Percentiles rank a stretch among this genome's conserved stretches.
phyloP scores from a whole-genome alignment of 2,888 invertebrate genomes.

The Lapara coniferarum region DNA sequence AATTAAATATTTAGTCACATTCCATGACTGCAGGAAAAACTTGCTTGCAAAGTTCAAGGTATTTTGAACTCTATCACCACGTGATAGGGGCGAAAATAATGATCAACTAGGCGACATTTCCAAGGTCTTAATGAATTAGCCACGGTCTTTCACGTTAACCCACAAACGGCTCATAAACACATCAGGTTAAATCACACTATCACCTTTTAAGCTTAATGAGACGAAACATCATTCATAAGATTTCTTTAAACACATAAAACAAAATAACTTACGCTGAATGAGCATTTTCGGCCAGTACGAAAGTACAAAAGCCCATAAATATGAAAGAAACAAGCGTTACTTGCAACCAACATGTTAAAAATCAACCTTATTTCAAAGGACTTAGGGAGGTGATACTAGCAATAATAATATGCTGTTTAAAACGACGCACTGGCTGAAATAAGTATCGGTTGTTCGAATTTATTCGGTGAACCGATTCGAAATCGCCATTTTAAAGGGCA shows the following conservation, averaged over 20 bases:
- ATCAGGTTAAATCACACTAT: conserved; percentile 60
- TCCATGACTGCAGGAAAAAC: background rate
- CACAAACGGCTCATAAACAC: conserved; percentile 38
- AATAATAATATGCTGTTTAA: conserved; percentile 26
- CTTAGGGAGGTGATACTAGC: conserved; percentile 7
- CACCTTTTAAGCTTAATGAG: conserved; percentile 75
- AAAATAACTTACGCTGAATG: conserved; percentile 74
- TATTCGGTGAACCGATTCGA: conserved; percentile 45
- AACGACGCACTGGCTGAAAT: conserved; percentile 43
- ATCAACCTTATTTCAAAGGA: background rate
- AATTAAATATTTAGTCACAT: background rate
- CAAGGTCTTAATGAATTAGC: conserved; percentile 48
- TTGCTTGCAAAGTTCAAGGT: background rate
- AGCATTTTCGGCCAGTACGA: conserved; percentile 70
- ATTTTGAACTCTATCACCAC: background rate
- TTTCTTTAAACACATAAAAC: conserved; percentile 58
- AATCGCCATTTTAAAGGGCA: conserved; percentile 49
- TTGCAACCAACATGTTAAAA: background rate
- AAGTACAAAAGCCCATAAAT: conserved; percentile 71
- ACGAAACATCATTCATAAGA: conserved; percentile 72
- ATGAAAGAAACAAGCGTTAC: conserved; percentile 44
- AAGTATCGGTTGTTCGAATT: conserved; percentile 41
- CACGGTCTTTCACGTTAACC: conserved; percentile 37
- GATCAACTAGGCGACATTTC: conserved; percentile 27
- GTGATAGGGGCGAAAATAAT: background rate